A percentile compares a stretch with the other conserved stretches of the same genome.
Conservation (phyloP, 53 echinoderm and acorn worm genomes). For the Zoroaster sp. region DNA sequence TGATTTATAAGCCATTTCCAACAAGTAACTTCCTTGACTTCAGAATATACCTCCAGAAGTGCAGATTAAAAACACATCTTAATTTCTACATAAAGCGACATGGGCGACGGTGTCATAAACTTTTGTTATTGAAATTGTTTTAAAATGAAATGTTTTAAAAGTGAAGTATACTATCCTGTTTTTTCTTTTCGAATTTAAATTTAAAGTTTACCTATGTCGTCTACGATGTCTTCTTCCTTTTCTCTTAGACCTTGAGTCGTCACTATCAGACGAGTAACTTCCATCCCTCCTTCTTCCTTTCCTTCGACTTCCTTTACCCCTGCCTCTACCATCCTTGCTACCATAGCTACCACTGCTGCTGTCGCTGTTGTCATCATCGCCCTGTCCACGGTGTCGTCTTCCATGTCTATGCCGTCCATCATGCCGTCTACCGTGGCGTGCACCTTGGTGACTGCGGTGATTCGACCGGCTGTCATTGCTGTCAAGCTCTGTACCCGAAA, state of each 20-base stretch:
- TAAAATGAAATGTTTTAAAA: too few species aligned
- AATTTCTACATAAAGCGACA: too few species aligned
- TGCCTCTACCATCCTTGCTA: constrained; percentile 14
- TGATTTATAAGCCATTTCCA: too few species aligned
- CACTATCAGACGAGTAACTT: constrained; percentile 36
- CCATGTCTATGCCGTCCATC: neutral
- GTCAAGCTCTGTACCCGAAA: constrained; percentile 20
- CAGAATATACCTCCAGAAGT: too few species aligned
- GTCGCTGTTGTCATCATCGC: neutral
- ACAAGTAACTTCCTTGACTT: too few species aligned
- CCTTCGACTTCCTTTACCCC: neutral
- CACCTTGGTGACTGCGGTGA: neutral
- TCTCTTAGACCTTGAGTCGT: neutral
- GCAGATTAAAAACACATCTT: too few species aligned
- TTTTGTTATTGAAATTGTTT: too few species aligned
- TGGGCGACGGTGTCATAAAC: too few species aligned
- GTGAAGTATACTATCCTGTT: too few species aligned
- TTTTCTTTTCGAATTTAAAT: too few species aligned
- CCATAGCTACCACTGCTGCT: constrained; percentile 8
- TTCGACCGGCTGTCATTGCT: constrained; percentile 26
- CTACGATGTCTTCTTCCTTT: constrained; percentile 38
- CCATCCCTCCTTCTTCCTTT: neutral
- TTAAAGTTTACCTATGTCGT: constrained; percentile 31
- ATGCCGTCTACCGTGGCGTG: neutral
- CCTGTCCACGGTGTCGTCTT: neutral